phyloP scores from a whole-genome alignment of 2,113 vertebrate genomes.

The Dipodomys ordii region DNA sequence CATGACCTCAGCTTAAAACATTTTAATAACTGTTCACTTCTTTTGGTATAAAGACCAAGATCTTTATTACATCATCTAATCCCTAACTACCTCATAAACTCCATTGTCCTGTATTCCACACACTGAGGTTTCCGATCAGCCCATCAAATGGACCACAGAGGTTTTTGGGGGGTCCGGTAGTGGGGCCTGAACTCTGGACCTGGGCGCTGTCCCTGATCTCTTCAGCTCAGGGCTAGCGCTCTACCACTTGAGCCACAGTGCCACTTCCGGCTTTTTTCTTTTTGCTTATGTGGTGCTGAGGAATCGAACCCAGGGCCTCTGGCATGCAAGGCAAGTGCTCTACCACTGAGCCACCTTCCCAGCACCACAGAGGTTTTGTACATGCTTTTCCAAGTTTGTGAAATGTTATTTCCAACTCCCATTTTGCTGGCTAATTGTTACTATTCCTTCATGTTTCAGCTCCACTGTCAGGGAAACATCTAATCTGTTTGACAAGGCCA shows the following conservation, averaged over 20 bases:
- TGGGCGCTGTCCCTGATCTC: no score
- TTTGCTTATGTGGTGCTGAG: no score
- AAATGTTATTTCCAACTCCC: background rate
- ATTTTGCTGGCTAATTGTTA: background rate
- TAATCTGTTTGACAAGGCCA: background rate
- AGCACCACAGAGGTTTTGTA: background rate
- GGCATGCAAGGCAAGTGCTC: no score
- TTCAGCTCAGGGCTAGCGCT: no score
- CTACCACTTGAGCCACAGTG: no score
- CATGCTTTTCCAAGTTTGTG: background rate
- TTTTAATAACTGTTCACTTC: background rate
- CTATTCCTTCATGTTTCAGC: background rate
- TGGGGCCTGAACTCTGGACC: no score
- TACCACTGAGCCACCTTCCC: no score
- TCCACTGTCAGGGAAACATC: background rate
- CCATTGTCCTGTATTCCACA: background rate
- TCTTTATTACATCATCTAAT: background rate
- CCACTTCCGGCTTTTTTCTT: no score
- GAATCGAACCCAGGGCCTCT: no score
- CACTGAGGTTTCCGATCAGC: background rate
- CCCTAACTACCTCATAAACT: background rate
- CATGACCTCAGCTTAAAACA: background rate
- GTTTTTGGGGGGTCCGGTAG: no score
- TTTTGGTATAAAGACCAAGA: background rate
- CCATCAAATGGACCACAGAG: background rate